phyloP scores from a whole-genome alignment of 1,140 invertebrate genomes.

The Arion vulgaris region DNA sequence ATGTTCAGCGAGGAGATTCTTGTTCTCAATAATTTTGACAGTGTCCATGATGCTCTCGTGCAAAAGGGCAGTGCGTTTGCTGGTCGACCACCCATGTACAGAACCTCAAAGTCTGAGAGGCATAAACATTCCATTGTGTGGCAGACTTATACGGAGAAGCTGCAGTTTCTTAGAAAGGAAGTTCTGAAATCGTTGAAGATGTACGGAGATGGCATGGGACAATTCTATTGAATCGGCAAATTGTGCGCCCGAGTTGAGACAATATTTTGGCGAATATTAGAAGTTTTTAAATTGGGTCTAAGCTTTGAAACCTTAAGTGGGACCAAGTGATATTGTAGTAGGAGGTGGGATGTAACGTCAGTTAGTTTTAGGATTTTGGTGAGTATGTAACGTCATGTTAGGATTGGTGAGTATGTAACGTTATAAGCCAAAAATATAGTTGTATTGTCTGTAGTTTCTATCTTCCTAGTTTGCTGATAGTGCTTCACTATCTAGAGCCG shows the following conservation, averaged over 20 bases:
- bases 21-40: slow-evolving; percentile 57
- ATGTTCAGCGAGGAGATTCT: slow-evolving; percentile 59
- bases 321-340: too few relatives aligned
- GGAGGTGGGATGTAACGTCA: slow-evolving; percentile 57
- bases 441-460: too few relatives aligned
- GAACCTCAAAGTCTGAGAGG: slow-evolving; percentile 49
- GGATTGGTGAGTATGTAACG: slow-evolving; percentile 54
- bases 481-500: too few relatives aligned
- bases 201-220: slow-evolving; percentile 55
- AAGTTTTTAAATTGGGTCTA: slow-evolving; percentile 20
- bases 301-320: slow-evolving; percentile 56
- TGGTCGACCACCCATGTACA: slow-evolving; percentile 61
- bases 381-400: slow-evolving; percentile 62
- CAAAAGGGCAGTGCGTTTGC: slow-evolving; percentile 52
- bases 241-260: slow-evolving; percentile 50
- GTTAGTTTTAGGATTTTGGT: too few relatives aligned
- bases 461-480: too few relatives aligned
- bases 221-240: too few relatives aligned
- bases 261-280: slow-evolving; percentile 45
- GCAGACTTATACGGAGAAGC: slow-evolving; percentile 62
- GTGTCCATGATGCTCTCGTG: slow-evolving; percentile 59
- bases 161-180: slow-evolving; percentile 57
- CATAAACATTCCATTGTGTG: slow-evolving; percentile 60
- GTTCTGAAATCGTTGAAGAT: slow-evolving; percentile 56
- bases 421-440: too few relatives aligned